phyloP scores from a whole-genome alignment of 2,113 vertebrate species.

The Grammomys dolichurus region DNA sequence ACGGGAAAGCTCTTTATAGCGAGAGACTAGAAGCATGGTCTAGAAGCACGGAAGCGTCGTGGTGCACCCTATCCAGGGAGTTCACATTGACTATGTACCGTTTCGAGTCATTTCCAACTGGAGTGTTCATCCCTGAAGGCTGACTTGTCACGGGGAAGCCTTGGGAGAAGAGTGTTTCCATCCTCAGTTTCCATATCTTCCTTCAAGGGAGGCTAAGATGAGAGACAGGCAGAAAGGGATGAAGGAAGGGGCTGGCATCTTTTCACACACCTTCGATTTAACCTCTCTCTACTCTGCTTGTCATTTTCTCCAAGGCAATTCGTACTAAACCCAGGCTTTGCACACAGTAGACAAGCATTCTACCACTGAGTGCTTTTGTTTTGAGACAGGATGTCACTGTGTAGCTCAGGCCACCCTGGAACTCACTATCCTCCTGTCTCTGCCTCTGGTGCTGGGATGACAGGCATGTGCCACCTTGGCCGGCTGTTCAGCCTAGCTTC shows the following conservation, averaged over 20 bases:
- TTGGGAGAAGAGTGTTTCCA: too few relatives aligned
- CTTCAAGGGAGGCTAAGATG: background rate
- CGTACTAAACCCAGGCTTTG: background rate
- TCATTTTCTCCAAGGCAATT: background rate
- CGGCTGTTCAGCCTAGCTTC: background rate
- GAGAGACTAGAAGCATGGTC: background rate
- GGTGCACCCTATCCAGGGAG: too few relatives aligned
- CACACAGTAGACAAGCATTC: background rate
- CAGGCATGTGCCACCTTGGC: background rate
- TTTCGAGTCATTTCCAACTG: background rate
- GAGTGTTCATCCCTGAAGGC: background rate
- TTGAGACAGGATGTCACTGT: background rate
- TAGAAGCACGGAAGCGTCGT: background rate
- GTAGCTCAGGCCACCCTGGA: background rate
- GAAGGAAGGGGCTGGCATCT: background rate
- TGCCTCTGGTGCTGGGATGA: background rate
- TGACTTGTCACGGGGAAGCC: background rate
- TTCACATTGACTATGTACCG: rapidly evolving
- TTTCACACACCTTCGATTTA: too few relatives aligned
- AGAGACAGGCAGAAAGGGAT: background rate
- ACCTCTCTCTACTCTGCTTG: background rate
- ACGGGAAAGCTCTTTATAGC: background rate
- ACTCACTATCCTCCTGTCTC: background rate
- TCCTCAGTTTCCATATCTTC: background rate
- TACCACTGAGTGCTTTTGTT: background rate